Percentiles rank a stretch among this genome's conserved stretches.
Conservation (phyloP, 2,113 vertebrate genomes). For the Catagonus wagneri region DNA sequence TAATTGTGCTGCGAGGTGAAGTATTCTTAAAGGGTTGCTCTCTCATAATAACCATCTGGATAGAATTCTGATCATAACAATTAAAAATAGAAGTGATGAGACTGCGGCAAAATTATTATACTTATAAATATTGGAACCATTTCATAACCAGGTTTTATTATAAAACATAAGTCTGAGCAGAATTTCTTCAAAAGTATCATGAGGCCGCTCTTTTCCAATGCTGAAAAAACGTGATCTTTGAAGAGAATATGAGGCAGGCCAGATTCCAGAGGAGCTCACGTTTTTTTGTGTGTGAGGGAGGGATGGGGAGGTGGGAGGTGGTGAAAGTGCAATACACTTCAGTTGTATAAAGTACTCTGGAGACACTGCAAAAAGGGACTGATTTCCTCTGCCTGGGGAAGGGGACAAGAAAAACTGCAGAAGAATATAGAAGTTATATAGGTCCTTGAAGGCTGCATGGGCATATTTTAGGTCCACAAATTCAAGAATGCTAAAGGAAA, state of each 20-base stretch:
- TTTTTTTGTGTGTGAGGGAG: background rate
- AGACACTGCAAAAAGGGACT: background rate
- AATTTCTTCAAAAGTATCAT: background rate
- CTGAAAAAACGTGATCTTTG: background rate
- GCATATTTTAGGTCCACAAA: background rate
- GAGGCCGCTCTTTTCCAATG: background rate
- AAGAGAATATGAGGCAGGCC: background rate
- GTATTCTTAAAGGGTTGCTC: constrained; percentile 60
- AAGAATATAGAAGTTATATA: background rate
- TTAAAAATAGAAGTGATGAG: constrained; percentile 73
- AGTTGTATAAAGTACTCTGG: background rate
- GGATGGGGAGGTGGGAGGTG: fast-evolving
- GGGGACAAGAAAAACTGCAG: background rate
- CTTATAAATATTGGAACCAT: constrained; percentile 33
- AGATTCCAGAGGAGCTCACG: background rate
- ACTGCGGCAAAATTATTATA: constrained; percentile 46
- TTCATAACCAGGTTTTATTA: constrained; percentile 42
- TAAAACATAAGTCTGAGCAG: constrained; percentile 34
- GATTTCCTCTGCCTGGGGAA: background rate
- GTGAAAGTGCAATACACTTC: background rate
- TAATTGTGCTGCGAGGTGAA: constrained; percentile 76
- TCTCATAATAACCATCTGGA: constrained; percentile 53
- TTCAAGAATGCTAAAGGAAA: background rate
- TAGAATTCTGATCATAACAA: constrained; percentile 71
- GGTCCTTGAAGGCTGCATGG: background rate